A percentile compares a stretch with the other conserved stretches of the same genome.
These are phyloP conservation scores for Phallusia fumigata DNA, from an alignment of 23 tunicate genomes.

Conservation along the genomic window DNA sequence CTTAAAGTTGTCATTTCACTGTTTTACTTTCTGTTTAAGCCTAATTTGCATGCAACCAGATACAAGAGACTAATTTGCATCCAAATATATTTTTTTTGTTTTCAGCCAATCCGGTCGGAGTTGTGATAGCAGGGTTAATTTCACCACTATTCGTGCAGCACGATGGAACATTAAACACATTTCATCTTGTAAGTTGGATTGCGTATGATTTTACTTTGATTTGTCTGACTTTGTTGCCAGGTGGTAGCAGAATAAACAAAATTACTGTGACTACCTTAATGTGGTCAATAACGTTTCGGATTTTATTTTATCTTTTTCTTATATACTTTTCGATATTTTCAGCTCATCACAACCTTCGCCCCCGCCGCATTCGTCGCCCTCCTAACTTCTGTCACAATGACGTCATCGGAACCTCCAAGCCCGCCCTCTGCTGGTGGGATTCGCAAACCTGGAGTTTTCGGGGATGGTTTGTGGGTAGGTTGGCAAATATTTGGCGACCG, in stretches of 20 bases:
- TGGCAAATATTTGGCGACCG: too few relatives aligned
- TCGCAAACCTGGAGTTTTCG: conserved; percentile 32
- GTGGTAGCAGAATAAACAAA: too few relatives aligned
- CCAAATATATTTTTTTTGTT: background rate
- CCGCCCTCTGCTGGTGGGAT: conserved; percentile 78
- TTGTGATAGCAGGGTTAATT: conserved; percentile 63
- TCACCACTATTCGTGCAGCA: conserved; percentile 63
- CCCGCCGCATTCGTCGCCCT: conserved; percentile 49
- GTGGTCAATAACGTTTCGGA: too few relatives aligned
- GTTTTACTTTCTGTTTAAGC: background rate
- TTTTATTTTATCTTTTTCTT: too few relatives aligned
- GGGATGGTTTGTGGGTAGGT: conserved; percentile 45
- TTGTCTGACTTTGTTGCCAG: too few relatives aligned
- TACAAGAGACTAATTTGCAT: background rate
- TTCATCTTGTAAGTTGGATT: conserved; percentile 52
- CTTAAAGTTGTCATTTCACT: too few relatives aligned
- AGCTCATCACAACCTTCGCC: conserved; percentile 67
- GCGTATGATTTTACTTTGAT: too few relatives aligned
- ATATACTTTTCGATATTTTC: background rate
- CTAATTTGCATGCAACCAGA: too few relatives aligned
- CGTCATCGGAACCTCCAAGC: conserved; percentile 59
- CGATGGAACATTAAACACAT: conserved; percentile 23
- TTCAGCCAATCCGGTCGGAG: conserved; percentile 87
- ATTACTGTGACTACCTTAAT: too few relatives aligned
- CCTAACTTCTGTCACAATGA: conserved; percentile 45